Base-by-base conservation (phyloP, 1,140 invertebrate species). In the Choristoneura fumiferana region DNA sequence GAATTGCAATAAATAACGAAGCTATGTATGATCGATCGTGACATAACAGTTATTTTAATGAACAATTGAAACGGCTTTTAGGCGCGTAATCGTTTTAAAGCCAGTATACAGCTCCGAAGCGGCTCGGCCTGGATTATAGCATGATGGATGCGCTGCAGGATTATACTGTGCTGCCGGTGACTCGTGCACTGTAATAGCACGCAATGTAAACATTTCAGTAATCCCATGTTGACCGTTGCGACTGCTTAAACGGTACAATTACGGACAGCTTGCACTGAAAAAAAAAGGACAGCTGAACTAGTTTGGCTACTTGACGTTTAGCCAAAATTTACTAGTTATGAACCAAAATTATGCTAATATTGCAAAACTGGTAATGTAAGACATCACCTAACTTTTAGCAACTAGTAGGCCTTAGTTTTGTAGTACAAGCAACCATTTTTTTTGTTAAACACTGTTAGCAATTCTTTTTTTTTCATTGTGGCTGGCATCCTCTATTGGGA, bases 61-160 rank as follows among this genome's bases (percentile, higher is more conserved):
- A 63, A 68, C 56, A 64, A 54, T 64, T 35, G 57, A 60, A 58
- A 56, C 22, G 61, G 63, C 52, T 57, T 65, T 63, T 65, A 71
- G 64, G 61, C 63, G 67, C 67, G 63, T 72, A 78, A 78, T 74
- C 76, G 62, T 17, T 61, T 72, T 65, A 68, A 77, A 77, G 69
- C 65, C 67, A 63, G 64, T 67, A 72, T 71, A 69, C 71, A 81
- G 75, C 78, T 65, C 61, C 69, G 75, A 72, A 76, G 73, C 69
- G 67, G 65, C 68, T 62, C 63, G 65, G 58, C 66, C 58, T 34
- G 75, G 76, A 78, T 78, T 80, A 71, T 64, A 57, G 60, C 62
- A 73, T 78, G 78, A 80, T 80, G 71, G 71, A 80, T 76, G 78
- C 78, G 78, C 73, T 77, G 65, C 52, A 57, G 73, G 75, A 78